Conservation (phyloP, 2,113 vertebrate species). For the Chlorodrepanis virens region DNA sequence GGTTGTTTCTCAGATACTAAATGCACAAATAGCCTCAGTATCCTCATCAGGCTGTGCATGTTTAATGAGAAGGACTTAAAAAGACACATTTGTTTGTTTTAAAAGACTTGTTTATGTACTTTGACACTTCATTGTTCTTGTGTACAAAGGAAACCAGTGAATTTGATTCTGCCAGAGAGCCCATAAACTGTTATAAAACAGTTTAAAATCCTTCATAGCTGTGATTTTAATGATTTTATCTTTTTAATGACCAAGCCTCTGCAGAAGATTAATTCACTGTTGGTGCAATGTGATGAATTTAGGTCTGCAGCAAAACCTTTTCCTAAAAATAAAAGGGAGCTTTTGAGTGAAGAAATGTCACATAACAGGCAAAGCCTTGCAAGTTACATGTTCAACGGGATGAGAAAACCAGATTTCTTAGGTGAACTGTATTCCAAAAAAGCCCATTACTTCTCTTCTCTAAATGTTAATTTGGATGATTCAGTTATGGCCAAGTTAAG, state of each 20-base stretch:
- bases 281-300: background rate
- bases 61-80: slow-evolving; percentile 18
- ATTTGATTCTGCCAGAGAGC: background rate
- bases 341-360: background rate
- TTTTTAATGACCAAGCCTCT: background rate
- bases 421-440: background rate
- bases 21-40: background rate
- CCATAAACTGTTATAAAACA: background rate
- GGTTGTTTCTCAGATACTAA: background rate
- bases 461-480: background rate
- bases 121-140: background rate
- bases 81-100: background rate
- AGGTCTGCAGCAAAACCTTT: background rate
- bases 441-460: background rate
- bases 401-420: background rate
- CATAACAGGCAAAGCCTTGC: background rate
- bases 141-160: slow-evolving; percentile 1
- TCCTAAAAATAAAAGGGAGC: background rate
- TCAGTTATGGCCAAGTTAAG: background rate
- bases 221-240: background rate
- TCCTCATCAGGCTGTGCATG: background rate
- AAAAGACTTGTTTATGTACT: background rate
- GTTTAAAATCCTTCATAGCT: background rate
- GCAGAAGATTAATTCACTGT: background rate
- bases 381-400: background rate